A percentile compares a stretch with the other conserved stretches of the same genome.
Evolutionary conservation across 1,140 invertebrate genomes (phyloP).

Genomic region (Yoshiicerus persimilis): DNA sequence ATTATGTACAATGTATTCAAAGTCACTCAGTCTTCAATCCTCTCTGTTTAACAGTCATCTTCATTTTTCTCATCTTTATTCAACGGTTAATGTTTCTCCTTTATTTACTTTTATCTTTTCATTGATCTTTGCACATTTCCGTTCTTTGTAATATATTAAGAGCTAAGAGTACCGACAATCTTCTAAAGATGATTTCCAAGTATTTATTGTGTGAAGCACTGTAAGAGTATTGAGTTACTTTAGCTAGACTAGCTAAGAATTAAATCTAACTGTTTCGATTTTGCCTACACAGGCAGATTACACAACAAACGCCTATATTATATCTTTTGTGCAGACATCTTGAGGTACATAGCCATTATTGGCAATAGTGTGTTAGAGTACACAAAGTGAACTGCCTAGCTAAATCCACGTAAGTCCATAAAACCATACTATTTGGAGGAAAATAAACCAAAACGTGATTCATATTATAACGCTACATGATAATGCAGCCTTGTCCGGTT

Average conservation of each 20-base stretch:
- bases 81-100: not conserved
- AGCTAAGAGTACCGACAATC: not conserved
- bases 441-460: conserved; percentile 3
- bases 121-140: not conserved
- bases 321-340: too few species aligned
- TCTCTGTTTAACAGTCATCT: not conserved
- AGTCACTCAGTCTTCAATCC: not conserved
- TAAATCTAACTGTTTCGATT: not conserved
- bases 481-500: not conserved
- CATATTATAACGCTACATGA: not conserved
- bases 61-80: not conserved
- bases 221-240: not conserved
- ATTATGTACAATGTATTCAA: not conserved
- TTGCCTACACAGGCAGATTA: too few species aligned
- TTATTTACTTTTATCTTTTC: not conserved
- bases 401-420: not conserved
- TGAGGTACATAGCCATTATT: too few species aligned
- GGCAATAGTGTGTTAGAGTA: too few species aligned
- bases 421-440: not conserved
- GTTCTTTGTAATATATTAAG: not conserved
- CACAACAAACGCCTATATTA: too few species aligned
- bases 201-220: not conserved
- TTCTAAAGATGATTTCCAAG: not conserved
- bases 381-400: too few species aligned
- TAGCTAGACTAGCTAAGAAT: not conserved